phyloP scores from a whole-genome alignment of 2,113 vertebrate species.

The Apodemus speciosus region DNA sequence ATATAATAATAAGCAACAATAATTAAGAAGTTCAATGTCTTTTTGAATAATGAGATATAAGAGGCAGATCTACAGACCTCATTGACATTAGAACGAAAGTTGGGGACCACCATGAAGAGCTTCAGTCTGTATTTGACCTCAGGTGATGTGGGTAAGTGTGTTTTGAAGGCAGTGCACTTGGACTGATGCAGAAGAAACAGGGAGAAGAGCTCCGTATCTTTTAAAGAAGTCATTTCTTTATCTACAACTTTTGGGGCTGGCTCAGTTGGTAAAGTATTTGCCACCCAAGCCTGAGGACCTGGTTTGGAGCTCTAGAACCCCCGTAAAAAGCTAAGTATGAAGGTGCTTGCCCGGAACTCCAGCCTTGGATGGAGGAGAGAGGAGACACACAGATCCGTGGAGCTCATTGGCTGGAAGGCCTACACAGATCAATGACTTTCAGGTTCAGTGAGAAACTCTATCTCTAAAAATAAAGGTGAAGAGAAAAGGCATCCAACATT shows the following conservation, averaged over 20 bases:
- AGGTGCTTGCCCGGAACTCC: not conserved
- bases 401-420: not conserved
- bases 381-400: not conserved
- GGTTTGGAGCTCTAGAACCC: not conserved
- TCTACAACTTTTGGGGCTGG: not conserved
- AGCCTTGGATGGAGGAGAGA: not conserved
- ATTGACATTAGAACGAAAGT: not conserved
- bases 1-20: too few relatives aligned
- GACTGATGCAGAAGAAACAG: not conserved
- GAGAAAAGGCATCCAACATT: too few relatives aligned
- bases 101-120: not conserved
- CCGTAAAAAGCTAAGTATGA: not conserved
- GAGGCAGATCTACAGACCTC: not conserved
- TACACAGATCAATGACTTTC: not conserved
- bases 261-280: not conserved
- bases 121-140: too few relatives aligned
- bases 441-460: not conserved
- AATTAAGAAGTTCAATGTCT: too few relatives aligned
- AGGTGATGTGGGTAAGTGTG: not conserved
- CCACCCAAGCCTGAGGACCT: not conserved
- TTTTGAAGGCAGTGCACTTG: not conserved
- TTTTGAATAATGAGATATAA: not conserved
- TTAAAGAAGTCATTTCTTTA: not conserved
- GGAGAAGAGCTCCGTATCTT: not conserved
- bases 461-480: too few relatives aligned